Evolutionary conservation across 2,113 vertebrate genomes (phyloP), one percentile per base, ranked within the genome.

Genomic region (Lepus americanus): DNA sequence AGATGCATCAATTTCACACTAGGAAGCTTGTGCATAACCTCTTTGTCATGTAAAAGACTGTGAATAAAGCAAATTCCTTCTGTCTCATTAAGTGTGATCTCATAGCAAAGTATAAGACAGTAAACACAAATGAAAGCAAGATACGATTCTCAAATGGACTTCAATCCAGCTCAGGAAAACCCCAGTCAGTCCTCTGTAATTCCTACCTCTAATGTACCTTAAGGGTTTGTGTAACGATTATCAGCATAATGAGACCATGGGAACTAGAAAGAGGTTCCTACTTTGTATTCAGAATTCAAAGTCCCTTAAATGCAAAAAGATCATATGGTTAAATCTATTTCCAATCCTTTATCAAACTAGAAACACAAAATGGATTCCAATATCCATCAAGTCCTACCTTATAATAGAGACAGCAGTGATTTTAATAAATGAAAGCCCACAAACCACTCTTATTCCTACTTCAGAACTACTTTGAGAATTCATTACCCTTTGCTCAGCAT

Each of bases 271-370:
- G n/a, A 64, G 22, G 20, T 92, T 70, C 8, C 59, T 51, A 78
- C 4, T 63, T 87, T 89, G 27, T 81, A 86, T 20, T 74, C 20
- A 79, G 51, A 94, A 93, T 89, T 82, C 72, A 63, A 90, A 80
- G 13, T 73, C 39, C 44, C 31, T 27, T 77, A 61, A 44, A 10
- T 73, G 17, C 25, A 91, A 29, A 79, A 87, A 95, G n/a, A 90
- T 36, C 55, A 49, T 61, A 87, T 5, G 9, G 27, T 84, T 87
- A 95, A 67, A 90, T 33, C 44, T 72, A 66, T 80, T 95, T 84
- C 27, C 6, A 95, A 79, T 82, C 61, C 80, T n/a, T 36, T 83
- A 94, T 79, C 31, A 90, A 95, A 88, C 9, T 10, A 94, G 73
- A 95, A 92, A 81, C 22, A 87, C n/a, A 92, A 82, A 88, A 78